Evolutionary conservation across 2,797 vertebrate genomes (phyloP), one percentile per base, ranked within the genome.

Genomic region (Acropternis orthonyx): DNA sequence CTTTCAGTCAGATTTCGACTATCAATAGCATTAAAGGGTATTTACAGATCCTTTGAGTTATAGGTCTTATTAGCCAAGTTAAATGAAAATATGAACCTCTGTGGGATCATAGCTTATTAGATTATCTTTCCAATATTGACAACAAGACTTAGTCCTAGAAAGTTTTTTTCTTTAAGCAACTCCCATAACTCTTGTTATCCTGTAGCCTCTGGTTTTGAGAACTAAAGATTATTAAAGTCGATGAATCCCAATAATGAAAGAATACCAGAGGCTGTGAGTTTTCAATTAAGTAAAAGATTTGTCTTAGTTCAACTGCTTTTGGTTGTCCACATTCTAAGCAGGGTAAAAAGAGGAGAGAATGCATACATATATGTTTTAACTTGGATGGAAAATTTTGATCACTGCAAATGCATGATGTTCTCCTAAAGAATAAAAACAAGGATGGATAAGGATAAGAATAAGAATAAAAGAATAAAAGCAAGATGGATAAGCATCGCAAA

Each of bases 91-190:
- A 96, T 92, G 55, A 95, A 95, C 95, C 96, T 96, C 94, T 58
- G 28, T 93, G 96, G 96, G 89, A 92, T 96, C 86, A 83, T 95
- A 96, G 96, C 96, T 96, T 97, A 96, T 97, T 97, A 97, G 96
- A 97, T 98, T 98, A 98, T 97, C 97, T 97, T 97, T 96, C 96
- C 94, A 97, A 95, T 97, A 97, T 97, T 98, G 97, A 97, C 96
- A 97, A 96, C 96, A 93, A 96, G 94, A 92, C 94, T 80, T 92
- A 75, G 67, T 96, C 66, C 78, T 91, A 75, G 95, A 97, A 97
- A 91, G 84, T 93, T 66, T 97, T 96, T 96, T 95, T 94, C 88
- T 87, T 85, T 93, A 72, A 94, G 91, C 85, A 93, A 87, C 86
- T 96, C 88, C 92, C 89, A 96, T 96, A 93, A 92, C 84, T 96